phyloP scores from a whole-genome alignment of 2,888 invertebrate species.

The Biston stratarius region DNA sequence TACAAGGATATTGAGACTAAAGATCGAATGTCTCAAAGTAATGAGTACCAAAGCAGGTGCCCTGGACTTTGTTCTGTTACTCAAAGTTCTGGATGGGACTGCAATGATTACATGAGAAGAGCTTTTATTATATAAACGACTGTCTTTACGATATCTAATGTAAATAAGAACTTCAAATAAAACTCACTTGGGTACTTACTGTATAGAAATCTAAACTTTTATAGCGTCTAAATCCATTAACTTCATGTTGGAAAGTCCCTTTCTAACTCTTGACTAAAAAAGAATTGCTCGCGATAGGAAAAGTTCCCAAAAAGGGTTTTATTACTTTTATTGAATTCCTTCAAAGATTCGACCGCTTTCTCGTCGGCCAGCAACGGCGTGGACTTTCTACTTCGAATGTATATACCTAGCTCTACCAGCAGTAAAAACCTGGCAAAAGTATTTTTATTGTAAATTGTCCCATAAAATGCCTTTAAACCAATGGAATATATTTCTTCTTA shows the following conservation, averaged over 20 bases:
- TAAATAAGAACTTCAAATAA: neutral
- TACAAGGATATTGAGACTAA: neutral
- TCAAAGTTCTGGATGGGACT: too few species aligned
- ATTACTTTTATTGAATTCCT: constrained; percentile 37
- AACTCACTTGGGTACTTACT: neutral
- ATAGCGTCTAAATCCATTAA: constrained; percentile 31
- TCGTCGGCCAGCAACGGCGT: neutral
- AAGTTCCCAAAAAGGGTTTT: constrained; percentile 30
- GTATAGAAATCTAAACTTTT: constrained; percentile 21
- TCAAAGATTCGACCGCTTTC: constrained; percentile 21
- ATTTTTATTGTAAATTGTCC: neutral
- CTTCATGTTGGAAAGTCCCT: constrained; percentile 19
- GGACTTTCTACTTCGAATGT: constrained; percentile 3
- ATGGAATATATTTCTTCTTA: too few species aligned
- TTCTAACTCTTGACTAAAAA: constrained; percentile 17
- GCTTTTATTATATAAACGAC: too few species aligned
- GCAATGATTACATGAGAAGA: too few species aligned
- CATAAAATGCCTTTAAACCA: too few species aligned
- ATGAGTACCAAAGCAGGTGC: too few species aligned
- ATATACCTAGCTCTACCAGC: neutral
- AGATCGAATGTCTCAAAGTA: too few species aligned
- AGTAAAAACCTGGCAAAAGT: neutral
- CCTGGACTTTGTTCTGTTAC: too few species aligned
- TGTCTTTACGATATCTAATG: neutral
- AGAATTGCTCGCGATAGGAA: constrained; percentile 28